These are phyloP conservation scores for Brachionus koreanus DNA, from an alignment of 1,140 invertebrate species.

Conservation along the genomic window DNA sequence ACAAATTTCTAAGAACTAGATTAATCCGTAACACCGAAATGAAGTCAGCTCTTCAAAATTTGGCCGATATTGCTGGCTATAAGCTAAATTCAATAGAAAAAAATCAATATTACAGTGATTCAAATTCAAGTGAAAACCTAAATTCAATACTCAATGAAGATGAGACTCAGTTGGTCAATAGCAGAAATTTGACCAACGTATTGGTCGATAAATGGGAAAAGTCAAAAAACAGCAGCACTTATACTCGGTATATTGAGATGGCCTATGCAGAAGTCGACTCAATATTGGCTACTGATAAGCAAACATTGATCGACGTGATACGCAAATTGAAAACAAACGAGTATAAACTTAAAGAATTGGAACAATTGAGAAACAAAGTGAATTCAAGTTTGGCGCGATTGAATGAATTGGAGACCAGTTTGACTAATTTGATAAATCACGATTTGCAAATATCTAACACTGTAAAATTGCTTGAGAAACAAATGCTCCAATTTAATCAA, in stretches of 20 bases:
- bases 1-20: slow-evolving; percentile 28
- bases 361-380: slow-evolving; percentile 30
- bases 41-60: slow-evolving; percentile 41
- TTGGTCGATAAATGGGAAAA: slow-evolving; percentile 36
- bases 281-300: slow-evolving; percentile 18
- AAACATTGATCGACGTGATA: slow-evolving; percentile 16
- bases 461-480: slow-evolving; percentile 9
- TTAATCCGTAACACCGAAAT: slow-evolving; percentile 36
- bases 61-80: slow-evolving; percentile 39
- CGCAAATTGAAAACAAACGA: slow-evolving; percentile 33
- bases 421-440: slow-evolving; percentile 35
- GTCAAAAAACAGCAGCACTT: slow-evolving; percentile 24
- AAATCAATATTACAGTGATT: not conserved
- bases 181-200: slow-evolving; percentile 40
- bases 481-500: slow-evolving; percentile 39
- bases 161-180: slow-evolving; percentile 18
- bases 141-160: slow-evolving; percentile 17
- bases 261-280: slow-evolving; percentile 38
- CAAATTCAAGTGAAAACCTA: not conserved
- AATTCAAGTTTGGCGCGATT: slow-evolving; percentile 27
- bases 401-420: slow-evolving; percentile 26
- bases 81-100: slow-evolving; percentile 34
- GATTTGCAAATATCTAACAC: slow-evolving; percentile 34
- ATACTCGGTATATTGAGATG: slow-evolving; percentile 40
- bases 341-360: slow-evolving; percentile 38